Evolutionary conservation across 2,113 vertebrate species (phyloP).

Genomic region (Neogobius melanostomus): DNA sequence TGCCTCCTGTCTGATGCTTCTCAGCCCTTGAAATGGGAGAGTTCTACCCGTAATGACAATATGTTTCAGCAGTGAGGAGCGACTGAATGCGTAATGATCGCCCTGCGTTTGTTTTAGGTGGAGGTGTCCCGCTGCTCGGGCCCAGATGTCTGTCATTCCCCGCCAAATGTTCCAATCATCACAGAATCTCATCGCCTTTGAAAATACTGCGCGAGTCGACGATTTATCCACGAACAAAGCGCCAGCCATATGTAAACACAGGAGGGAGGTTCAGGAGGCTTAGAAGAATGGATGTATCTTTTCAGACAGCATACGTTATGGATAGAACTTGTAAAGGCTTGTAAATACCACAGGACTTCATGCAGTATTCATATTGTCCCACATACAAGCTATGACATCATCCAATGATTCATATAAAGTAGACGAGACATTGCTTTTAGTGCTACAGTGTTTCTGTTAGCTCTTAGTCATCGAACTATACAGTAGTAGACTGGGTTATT

Average conservation of each 20-base stretch:
- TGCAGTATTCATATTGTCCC: too few relatives aligned
- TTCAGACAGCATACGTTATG: too few relatives aligned
- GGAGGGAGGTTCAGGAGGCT: neutral
- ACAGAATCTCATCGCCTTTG: neutral
- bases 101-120: constrained; percentile 51
- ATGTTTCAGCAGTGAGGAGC: constrained; percentile 53
- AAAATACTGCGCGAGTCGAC: neutral
- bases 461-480: too few relatives aligned
- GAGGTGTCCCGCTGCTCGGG: constrained; percentile 56
- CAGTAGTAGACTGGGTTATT: too few relatives aligned
- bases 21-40: neutral
- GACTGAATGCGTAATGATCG: constrained; percentile 59
- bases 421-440: too few relatives aligned
- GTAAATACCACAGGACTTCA: too few relatives aligned
- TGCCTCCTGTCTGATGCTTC: too few relatives aligned
- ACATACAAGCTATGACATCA: too few relatives aligned
- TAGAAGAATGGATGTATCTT: too few relatives aligned
- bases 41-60: constrained; percentile 47
- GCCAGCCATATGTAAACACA: neutral
- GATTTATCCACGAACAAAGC: neutral
- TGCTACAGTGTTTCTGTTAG: too few relatives aligned
- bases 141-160: constrained; percentile 56
- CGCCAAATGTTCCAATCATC: constrained; percentile 46
- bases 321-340: too few relatives aligned
- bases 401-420: too few relatives aligned